Evolutionary conservation across 2,888 invertebrate species (phyloP).

Genomic region (Serrognathus titanus): DNA sequence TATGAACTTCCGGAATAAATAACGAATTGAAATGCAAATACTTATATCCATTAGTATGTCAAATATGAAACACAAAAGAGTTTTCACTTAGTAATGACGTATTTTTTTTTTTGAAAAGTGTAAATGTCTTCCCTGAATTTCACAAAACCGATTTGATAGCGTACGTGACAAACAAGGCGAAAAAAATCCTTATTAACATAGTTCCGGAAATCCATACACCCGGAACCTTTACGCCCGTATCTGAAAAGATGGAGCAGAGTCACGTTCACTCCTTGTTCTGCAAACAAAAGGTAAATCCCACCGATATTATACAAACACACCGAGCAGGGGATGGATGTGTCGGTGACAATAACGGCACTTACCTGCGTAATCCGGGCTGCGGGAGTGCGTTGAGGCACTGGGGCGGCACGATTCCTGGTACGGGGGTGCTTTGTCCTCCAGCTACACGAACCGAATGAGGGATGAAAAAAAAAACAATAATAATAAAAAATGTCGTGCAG

Average conservation of each 20-base stretch:
- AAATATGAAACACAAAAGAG: too few relatives aligned
- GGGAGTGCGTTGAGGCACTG: constrained; percentile 45
- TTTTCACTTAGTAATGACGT: too few relatives aligned
- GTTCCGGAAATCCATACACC: too few relatives aligned
- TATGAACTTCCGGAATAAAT: too few relatives aligned
- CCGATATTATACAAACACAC: not conserved
- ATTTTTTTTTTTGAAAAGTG: too few relatives aligned
- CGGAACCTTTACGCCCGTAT: not conserved
- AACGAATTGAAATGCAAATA: too few relatives aligned
- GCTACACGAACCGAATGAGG: not conserved
- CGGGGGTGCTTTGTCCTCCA: constrained; percentile 39
- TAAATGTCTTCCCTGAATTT: too few relatives aligned
- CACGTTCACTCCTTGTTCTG: not conserved
- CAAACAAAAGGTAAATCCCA: constrained; percentile 1
- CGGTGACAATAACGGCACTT: constrained; percentile 21
- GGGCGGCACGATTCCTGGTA: constrained; percentile 44
- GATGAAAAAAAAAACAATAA: constrained; percentile 1
- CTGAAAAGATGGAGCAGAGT: not conserved
- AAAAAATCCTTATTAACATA: too few relatives aligned
- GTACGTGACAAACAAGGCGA: too few relatives aligned
- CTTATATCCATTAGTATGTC: too few relatives aligned
- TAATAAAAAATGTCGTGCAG: constrained; percentile 11
- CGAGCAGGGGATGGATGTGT: constrained; percentile 4
- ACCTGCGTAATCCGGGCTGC: constrained; percentile 59
- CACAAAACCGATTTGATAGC: too few relatives aligned